Conservation (phyloP, 2,797 vertebrate species). For the Notamacropus eugenii region DNA sequence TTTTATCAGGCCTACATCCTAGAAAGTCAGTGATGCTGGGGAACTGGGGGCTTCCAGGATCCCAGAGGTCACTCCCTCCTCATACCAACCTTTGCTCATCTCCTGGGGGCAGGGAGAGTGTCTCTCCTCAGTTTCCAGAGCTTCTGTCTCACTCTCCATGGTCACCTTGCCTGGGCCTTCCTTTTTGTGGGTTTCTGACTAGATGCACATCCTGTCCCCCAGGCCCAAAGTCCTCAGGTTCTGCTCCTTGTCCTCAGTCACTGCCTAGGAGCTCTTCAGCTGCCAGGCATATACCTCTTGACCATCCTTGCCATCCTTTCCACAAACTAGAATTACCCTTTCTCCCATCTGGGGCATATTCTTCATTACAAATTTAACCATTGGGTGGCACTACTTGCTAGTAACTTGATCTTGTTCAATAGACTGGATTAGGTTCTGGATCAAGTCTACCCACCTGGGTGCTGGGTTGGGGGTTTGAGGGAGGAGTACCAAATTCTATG, state of each 20-base stretch:
- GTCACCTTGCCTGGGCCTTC: not conserved
- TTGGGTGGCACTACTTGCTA: too few relatives aligned
- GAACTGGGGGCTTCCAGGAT: not conserved
- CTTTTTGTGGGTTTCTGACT: not conserved
- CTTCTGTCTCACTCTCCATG: not conserved
- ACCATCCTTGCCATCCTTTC: too few relatives aligned
- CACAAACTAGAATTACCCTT: too few relatives aligned
- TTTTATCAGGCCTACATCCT: not conserved
- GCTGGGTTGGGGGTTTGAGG: too few relatives aligned
- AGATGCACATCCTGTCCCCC: not conserved
- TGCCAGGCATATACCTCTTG: too few relatives aligned
- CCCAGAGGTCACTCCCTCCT: not conserved
- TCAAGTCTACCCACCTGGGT: too few relatives aligned
- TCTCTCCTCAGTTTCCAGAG: not conserved
- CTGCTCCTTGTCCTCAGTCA: not conserved
- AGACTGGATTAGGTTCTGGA: too few relatives aligned
- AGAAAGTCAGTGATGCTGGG: not conserved
- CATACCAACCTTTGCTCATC: not conserved
- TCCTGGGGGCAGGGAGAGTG: not conserved
- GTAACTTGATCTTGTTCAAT: too few relatives aligned
- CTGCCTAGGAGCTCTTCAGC: not conserved
- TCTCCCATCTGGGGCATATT: too few relatives aligned
- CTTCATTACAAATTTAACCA: too few relatives aligned
- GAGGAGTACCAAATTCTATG: too few relatives aligned
- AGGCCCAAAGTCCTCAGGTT: not conserved